Conservation (phyloP, 2,888 invertebrate species). For the Dexiosoma caninum region DNA sequence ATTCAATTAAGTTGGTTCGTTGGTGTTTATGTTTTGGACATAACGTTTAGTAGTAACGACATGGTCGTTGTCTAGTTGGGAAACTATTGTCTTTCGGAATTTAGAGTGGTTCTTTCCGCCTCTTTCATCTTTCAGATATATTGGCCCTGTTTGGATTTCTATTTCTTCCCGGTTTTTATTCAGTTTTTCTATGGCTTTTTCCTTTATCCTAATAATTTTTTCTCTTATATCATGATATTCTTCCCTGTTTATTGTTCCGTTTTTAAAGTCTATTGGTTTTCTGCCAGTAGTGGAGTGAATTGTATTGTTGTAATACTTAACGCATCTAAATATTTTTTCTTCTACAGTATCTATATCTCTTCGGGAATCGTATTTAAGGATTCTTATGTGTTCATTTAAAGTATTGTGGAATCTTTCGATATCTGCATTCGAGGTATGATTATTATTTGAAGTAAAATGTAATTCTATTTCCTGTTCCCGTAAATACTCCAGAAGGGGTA, state of each 20-base stretch:
- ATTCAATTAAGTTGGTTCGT: not conserved
- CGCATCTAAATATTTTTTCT: slow-evolving; percentile 58
- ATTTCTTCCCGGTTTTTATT: no score
- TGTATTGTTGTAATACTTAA: slow-evolving; percentile 61
- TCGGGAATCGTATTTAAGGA: slow-evolving; percentile 51
- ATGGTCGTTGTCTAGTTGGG: no score
- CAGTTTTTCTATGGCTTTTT: slow-evolving; percentile 12
- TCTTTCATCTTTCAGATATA: no score
- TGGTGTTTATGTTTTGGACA: not conserved
- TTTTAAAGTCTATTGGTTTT: slow-evolving; percentile 2
- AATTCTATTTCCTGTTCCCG: not conserved
- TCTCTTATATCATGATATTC: not conserved
- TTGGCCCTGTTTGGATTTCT: not conserved
- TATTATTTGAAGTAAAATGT: slow-evolving; percentile 12
- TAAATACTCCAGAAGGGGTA: slow-evolving; percentile 55
- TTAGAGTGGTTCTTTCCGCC: no score
- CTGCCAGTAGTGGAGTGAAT: slow-evolving; percentile 55
- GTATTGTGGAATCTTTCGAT: slow-evolving; percentile 19
- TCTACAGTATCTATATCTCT: slow-evolving; percentile 56
- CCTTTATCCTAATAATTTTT: not conserved
- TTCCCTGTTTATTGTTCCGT: no score
- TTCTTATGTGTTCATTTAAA: slow-evolving; percentile 36
- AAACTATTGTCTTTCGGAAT: not conserved
- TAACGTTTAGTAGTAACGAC: no score
- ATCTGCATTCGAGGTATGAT: slow-evolving; percentile 20